Base-by-base conservation (phyloP, 1,140 invertebrate genomes). In the Olivierus martensii region DNA sequence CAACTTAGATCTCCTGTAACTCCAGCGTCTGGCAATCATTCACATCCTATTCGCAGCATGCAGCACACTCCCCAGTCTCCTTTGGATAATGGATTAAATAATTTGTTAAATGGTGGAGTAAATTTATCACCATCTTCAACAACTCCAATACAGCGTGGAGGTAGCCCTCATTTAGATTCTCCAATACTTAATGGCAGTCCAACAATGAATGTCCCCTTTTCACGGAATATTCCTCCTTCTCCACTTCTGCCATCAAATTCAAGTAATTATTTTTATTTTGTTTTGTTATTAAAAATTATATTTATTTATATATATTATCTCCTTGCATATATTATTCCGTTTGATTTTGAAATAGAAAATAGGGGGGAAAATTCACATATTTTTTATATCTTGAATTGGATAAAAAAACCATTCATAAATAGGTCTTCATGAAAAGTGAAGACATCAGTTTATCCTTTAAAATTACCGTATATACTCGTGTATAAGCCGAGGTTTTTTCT, bases 81-180 rank as follows among this genome's bases (percentile, higher is more conserved):
- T n/a, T 14, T 17, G 3, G 44, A 46, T 21, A 46, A 14, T 18
- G 45, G 41, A 37, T 22, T 56, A n/a, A 50, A 50, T 11, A 21
- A 28, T 42, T 35, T 56, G 14, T 36, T 56, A 10, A 56, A 56
- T 48, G 49, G 49, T 15, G 47, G 49, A 51, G 34, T 21, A 34
- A 35, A 35, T 12, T 22, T 21, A 10, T 34, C 36, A 35, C 10
- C 10, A 15, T 7, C 11, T 37, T 17, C 34, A 12, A 38, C 34
- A 18, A 19, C 19, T n/a, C 21, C 34, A 36, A 17, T 34, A 34
- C 34, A 38, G 35, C 17, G 49, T 11, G n/a, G 18, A 3, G n/a
- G 49, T 38, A 42, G 49, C 9, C 49, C 49, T 50, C 12, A 17
- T n/a, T 19, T 50, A 12, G 41, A 28, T 36, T 42, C 49, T 4